Percentiles rank a stretch among this genome's conserved stretches.
These are phyloP conservation scores for Heteropelma amictum DNA, from an alignment of 2,888 invertebrate genomes.

Conservation along the genomic window DNA sequence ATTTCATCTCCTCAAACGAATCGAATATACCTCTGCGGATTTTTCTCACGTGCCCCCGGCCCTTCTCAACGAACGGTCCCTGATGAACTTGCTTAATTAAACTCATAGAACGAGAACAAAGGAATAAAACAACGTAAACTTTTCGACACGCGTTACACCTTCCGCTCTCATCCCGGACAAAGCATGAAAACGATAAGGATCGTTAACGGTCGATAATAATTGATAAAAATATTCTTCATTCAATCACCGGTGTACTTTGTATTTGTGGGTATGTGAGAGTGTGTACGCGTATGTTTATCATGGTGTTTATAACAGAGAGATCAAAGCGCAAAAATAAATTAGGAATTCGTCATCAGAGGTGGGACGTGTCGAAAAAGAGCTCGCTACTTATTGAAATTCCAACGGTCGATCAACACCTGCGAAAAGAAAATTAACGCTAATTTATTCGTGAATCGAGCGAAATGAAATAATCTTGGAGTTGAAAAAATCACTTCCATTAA, in stretches of 20 bases:
- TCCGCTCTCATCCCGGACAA: not conserved
- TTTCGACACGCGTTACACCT: not conserved
- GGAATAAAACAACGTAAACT: not conserved
- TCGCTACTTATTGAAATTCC: not conserved
- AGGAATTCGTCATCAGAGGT: not conserved
- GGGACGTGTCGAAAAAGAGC: not conserved
- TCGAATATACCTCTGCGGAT: constrained; percentile 5
- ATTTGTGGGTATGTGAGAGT: not conserved
- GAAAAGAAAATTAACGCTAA: not conserved
- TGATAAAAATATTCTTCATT: not conserved
- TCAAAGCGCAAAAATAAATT: not conserved
- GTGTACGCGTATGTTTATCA: not conserved
- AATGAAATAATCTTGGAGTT: not conserved
- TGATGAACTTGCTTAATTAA: not conserved
- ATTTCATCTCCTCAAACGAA: not conserved
- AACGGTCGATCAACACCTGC: not conserved
- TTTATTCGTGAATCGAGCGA: not conserved
- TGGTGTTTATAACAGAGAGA: not conserved
- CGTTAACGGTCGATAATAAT: not conserved
- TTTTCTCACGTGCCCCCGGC: not conserved
- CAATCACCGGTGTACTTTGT: not conserved
- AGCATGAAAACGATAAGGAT: not conserved
- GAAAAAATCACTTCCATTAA: too few relatives aligned
- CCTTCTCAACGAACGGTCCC: not conserved
- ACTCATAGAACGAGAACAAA: too few relatives aligned